Conservation (phyloP, 2,888 invertebrate species). For the Rosalia funebris region DNA sequence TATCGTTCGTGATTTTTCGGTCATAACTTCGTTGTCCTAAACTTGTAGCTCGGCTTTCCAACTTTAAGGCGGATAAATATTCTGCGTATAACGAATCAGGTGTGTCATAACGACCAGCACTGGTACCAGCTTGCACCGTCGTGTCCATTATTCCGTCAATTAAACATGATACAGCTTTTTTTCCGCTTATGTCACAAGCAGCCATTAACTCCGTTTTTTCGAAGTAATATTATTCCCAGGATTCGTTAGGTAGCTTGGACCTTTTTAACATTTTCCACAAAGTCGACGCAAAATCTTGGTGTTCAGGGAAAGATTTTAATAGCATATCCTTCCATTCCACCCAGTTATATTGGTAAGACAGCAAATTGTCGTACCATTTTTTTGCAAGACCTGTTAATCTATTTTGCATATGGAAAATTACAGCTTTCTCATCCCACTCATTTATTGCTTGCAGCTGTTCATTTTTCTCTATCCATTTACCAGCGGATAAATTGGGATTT, state of each 20-base stretch:
- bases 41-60: not conserved
- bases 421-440: not conserved
- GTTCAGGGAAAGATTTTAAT: not conserved
- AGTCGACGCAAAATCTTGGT: not conserved
- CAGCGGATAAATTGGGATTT: not conserved
- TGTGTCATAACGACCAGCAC: not conserved
- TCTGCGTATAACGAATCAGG: not conserved
- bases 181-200: not conserved
- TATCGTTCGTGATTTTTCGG: not conserved
- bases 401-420: not conserved
- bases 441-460: not conserved
- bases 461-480: not conserved
- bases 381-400: not conserved
- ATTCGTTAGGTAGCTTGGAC: not conserved
- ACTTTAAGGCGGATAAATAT: not conserved
- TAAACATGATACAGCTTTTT: constrained; percentile 3
- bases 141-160: not conserved
- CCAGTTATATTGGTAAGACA: not conserved
- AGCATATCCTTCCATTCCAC: not conserved
- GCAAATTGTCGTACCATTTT: not conserved
- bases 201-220: not conserved
- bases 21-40: not conserved
- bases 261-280: not conserved
- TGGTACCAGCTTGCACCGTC: not conserved
- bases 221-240: not conserved